Conservation (phyloP, 2,113 vertebrate genomes). For the Plecturocebus donacophilus region DNA sequence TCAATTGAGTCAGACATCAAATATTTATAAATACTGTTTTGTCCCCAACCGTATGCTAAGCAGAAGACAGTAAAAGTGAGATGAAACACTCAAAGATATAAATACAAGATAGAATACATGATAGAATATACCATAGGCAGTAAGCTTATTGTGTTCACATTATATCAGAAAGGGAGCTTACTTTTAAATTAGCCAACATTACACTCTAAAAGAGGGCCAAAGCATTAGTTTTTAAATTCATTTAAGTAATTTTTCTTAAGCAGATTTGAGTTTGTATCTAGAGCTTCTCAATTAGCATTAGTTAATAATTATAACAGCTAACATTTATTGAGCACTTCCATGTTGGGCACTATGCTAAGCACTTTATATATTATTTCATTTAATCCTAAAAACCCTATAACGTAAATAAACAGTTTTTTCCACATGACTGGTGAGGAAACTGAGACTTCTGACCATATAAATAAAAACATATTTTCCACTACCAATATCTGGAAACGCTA, state of each 20-base stretch:
- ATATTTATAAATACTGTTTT: not conserved
- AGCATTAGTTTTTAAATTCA: not conserved
- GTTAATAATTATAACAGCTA: not conserved
- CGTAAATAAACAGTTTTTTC: not conserved
- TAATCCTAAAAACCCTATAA: not conserved
- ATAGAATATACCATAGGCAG: not conserved
- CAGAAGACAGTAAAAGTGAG: not conserved
- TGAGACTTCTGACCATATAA: not conserved
- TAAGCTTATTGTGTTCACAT: not conserved
- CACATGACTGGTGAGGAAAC: not conserved
- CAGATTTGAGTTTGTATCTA: not conserved
- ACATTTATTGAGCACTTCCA: not conserved
- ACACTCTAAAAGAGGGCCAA: not conserved
- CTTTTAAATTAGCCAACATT: constrained; percentile 3
- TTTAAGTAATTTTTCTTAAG: not conserved
- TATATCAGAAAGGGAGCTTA: not conserved
- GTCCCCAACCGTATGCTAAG: not conserved
- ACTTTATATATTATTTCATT: not conserved
- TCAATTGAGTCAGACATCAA: not conserved
- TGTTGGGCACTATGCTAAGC: not conserved
- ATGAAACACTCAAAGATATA: not conserved
- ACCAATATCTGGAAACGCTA: not conserved
- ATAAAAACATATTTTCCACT: not conserved
- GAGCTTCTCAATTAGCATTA: not conserved
- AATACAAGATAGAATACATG: not conserved